Evolutionary conservation across 2,113 vertebrate genomes (phyloP).

Genomic region (Azemiops feae): DNA sequence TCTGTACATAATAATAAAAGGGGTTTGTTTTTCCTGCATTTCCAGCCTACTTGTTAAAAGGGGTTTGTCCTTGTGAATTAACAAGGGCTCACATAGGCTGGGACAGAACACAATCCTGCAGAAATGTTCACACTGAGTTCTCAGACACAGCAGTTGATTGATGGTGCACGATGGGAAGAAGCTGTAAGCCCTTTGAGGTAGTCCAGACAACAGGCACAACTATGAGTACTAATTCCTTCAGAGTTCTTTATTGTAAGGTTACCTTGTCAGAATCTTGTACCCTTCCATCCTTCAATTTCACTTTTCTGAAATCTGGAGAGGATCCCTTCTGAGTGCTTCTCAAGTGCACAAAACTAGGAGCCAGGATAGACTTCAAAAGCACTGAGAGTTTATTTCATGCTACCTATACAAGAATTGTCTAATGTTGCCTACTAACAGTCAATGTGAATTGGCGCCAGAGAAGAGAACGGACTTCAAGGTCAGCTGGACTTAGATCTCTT

Average conservation of each 20-base stretch:
- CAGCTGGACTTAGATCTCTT: background rate
- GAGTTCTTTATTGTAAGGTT: background rate
- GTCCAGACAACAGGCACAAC: background rate
- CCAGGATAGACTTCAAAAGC: background rate
- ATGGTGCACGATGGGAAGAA: background rate
- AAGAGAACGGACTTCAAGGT: background rate
- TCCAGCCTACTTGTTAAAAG: too few species aligned
- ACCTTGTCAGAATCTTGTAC: background rate
- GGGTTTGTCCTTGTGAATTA: too few species aligned
- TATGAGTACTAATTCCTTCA: background rate
- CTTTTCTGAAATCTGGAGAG: background rate
- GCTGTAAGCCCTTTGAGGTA: background rate
- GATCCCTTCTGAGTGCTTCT: background rate
- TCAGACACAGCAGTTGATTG: background rate
- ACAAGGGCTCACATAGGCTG: too few species aligned
- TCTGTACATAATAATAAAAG: too few species aligned
- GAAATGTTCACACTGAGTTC: background rate
- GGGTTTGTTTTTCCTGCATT: too few species aligned
- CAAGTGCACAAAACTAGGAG: background rate
- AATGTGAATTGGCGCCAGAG: background rate
- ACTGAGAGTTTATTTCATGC: background rate
- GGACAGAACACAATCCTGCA: too few species aligned
- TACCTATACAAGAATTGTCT: background rate
- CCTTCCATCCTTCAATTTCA: background rate
- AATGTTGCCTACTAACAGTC: background rate